Evolutionary conservation across 2,113 vertebrate genomes (phyloP), one percentile per base, ranked within the genome.

Genomic region (Dolichotis patagonum): DNA sequence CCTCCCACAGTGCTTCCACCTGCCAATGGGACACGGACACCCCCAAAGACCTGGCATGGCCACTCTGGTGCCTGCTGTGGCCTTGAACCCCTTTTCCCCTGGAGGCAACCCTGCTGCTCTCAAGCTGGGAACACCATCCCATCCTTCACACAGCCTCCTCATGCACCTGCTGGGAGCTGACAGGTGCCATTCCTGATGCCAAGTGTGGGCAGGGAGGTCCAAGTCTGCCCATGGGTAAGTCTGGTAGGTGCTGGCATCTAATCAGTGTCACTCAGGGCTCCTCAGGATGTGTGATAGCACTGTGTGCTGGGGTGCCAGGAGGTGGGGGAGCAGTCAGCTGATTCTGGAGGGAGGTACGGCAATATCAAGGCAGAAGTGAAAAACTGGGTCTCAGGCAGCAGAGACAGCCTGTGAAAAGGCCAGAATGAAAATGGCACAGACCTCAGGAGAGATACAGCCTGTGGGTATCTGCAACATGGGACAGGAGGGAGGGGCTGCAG

Each of bases 191-290:
- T 84, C 12, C 49, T 12, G 13, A 13, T 14, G 9, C 30, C 17
- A 62, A 24, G 58, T 0, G 0, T 0, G 0, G 77, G 43, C 1
- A 32, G 43, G 16, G 28, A 24, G 28, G 7, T 52, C 75, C 35
- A 4, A 20, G 26, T 63, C 38, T 1, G 19, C 13, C 78, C 41
- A 67, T 60, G 8, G 1, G 7, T 12, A 77, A 38, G 32, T n/a
- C 5, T 9, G 3, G 17, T 0, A 49, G 62, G 5, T 38, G 38
- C 38, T 7, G 10, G 46, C 11, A 46, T 5, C 8, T 0, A 28
- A 56, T 20, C 24, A 3, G 32, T 75, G 65, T 17, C 49, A 28
- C 43, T 28, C 43, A 30, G 75, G 46, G 14, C 20, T 20, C 38
- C 43, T 7, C 16, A 58, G 38, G 6, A n/a, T 20, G 12, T 11